Evolutionary conservation across 2,113 vertebrate species (phyloP).

Genomic region (Aphyosemion australe): DNA sequence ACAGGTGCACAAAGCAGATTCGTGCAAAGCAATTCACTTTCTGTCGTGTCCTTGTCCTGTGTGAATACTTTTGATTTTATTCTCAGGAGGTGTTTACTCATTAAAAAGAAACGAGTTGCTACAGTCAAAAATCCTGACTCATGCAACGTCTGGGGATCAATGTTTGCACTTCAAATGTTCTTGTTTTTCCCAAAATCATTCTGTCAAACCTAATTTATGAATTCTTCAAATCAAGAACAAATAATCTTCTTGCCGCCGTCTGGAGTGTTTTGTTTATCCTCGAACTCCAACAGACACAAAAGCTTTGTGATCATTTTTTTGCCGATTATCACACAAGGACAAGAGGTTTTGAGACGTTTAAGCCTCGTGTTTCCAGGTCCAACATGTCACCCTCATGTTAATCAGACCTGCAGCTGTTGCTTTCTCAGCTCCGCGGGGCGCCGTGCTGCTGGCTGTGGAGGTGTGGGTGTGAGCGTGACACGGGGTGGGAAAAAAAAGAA

Average conservation of each 20-base stretch:
- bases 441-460: slow-evolving; percentile 14
- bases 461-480: slow-evolving; percentile 55
- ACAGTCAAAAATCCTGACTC: slow-evolving; percentile 28
- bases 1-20: slow-evolving; percentile 9
- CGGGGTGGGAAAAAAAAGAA: slow-evolving; percentile 10
- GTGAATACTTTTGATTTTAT: slow-evolving; percentile 10
- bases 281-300: no score
- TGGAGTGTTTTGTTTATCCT: slow-evolving; percentile 8
- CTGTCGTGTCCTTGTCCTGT: slow-evolving; percentile 15
- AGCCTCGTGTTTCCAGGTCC: not conserved
- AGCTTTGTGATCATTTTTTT: no score
- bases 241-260: not conserved
- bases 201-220: not conserved
- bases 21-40: slow-evolving; percentile 7
- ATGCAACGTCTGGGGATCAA: not conserved
- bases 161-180: slow-evolving; percentile 29
- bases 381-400: slow-evolving; percentile 51
- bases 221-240: not conserved
- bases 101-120: slow-evolving; percentile 39
- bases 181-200: slow-evolving; percentile 17
- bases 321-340: not conserved
- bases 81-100: slow-evolving; percentile 6
- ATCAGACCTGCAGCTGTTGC: slow-evolving; percentile 28
- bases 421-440: slow-evolving; percentile 23
- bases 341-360: not conserved